Evolutionary conservation across 2,113 vertebrate species (phyloP).

Genomic region (Ageneiosus marmoratus): DNA sequence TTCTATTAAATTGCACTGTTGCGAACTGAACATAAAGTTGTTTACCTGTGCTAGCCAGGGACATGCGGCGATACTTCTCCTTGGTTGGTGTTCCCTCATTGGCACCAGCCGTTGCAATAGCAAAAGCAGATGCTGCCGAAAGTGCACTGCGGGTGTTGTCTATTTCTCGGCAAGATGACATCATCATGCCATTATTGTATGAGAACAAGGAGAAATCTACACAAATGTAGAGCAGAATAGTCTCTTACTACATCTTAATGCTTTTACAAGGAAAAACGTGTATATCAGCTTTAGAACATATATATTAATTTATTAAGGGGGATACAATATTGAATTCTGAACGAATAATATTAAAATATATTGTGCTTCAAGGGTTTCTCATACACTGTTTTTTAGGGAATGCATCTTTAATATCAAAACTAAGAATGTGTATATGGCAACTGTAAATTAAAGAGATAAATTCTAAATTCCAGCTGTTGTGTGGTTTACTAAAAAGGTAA

Average conservation of each 20-base stretch:
- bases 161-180: conserved; percentile 89
- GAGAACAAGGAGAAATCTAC: conserved; percentile 92
- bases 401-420: neutral
- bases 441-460: no score
- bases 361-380: neutral
- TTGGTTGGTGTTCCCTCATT: conserved; percentile 93
- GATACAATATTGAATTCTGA: neutral
- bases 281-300: neutral
- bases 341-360: neutral
- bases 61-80: conserved; percentile 94
- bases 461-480: no score
- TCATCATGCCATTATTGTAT: conserved; percentile 91
- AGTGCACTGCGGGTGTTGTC: conserved; percentile 87
- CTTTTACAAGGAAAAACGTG: neutral
- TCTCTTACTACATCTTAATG: neutral
- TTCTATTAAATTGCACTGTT: neutral
- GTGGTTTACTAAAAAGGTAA: no score
- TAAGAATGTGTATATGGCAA: neutral
- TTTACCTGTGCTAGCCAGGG: conserved; percentile 86
- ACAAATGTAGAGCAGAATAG: conserved; percentile 15
- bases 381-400: neutral
- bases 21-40: neutral
- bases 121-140: conserved; percentile 91
- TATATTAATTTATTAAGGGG: neutral
- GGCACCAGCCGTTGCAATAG: conserved; percentile 93